Conservation (phyloP, 2,113 vertebrate species). For the Enhydra lutris region DNA sequence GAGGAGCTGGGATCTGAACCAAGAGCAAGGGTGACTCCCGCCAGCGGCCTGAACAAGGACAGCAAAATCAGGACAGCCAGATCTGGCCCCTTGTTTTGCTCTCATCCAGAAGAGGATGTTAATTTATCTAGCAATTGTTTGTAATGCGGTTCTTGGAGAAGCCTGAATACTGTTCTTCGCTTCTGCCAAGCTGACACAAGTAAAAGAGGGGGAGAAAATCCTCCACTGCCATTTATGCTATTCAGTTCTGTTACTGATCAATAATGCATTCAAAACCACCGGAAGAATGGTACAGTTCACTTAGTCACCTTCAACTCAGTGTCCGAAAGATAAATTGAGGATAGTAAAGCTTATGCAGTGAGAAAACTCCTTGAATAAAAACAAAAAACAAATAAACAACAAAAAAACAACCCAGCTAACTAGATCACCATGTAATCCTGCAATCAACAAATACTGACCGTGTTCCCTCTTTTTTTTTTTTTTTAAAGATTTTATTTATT, state of each 20-base stretch:
- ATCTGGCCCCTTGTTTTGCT: background rate
- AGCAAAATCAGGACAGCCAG: constrained; percentile 26
- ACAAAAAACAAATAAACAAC: background rate
- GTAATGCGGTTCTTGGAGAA: background rate
- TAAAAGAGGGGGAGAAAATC: constrained; percentile 31
- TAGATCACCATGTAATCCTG: background rate
- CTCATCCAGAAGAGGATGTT: background rate
- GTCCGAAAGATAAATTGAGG: background rate
- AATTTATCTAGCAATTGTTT: constrained; percentile 37
- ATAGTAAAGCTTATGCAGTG: background rate
- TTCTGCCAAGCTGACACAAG: constrained; percentile 24
- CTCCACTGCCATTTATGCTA: background rate
- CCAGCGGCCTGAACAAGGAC: background rate
- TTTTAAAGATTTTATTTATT: too few species aligned
- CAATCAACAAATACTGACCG: background rate
- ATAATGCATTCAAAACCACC: background rate
- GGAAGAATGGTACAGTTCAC: background rate
- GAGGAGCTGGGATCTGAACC: constrained; percentile 46
- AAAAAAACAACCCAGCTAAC: background rate
- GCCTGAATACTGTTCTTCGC: constrained; percentile 29
- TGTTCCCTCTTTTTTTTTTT: background rate
- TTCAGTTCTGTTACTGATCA: constrained; percentile 19
- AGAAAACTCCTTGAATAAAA: background rate
- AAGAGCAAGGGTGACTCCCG: background rate
- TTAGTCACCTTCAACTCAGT: constrained; percentile 2